Percentiles rank a stretch among this genome's conserved stretches.
phyloP scores from a whole-genome alignment of 2,888 invertebrate species.

The Polydrusus tereticollis region DNA sequence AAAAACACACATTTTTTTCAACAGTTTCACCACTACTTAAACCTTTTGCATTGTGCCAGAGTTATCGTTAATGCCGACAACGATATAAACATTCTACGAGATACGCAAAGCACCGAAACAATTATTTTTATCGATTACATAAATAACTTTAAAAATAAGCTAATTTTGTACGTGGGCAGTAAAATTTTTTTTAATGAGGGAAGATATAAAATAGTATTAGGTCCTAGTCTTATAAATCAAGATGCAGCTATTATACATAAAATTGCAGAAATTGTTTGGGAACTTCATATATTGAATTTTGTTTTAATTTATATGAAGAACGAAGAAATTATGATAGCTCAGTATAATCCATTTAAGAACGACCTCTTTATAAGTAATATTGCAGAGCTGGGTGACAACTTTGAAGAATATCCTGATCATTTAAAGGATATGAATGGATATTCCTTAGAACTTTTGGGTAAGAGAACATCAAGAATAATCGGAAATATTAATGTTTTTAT shows the following conservation, averaged over 20 bases:
- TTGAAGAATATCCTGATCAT: slow-evolving; percentile 19
- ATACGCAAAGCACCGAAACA: background rate
- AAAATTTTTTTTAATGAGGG: background rate
- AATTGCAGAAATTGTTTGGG: slow-evolving; percentile 15
- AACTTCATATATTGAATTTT: background rate
- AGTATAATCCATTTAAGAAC: slow-evolving; percentile 30
- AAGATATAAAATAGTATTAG: background rate
- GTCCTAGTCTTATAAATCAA: background rate
- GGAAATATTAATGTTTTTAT: too few species aligned
- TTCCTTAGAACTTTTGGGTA: slow-evolving; percentile 16
- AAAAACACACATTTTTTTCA: background rate
- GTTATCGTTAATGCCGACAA: background rate
- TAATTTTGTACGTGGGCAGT: too few species aligned
- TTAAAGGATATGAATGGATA: slow-evolving; percentile 21
- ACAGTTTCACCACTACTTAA: background rate
- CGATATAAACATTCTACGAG: background rate
- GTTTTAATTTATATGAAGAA: background rate
- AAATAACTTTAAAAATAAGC: background rate
- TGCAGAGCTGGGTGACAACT: background rate
- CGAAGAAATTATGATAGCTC: background rate
- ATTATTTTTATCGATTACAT: too few species aligned
- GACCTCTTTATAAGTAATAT: background rate
- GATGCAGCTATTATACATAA: background rate
- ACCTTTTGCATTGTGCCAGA: background rate
- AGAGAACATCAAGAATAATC: background rate